Percentiles rank a stretch among this genome's conserved stretches.
Evolutionary conservation across 2,888 invertebrate species (phyloP).

Genomic region (Spodoptera picta): DNA sequence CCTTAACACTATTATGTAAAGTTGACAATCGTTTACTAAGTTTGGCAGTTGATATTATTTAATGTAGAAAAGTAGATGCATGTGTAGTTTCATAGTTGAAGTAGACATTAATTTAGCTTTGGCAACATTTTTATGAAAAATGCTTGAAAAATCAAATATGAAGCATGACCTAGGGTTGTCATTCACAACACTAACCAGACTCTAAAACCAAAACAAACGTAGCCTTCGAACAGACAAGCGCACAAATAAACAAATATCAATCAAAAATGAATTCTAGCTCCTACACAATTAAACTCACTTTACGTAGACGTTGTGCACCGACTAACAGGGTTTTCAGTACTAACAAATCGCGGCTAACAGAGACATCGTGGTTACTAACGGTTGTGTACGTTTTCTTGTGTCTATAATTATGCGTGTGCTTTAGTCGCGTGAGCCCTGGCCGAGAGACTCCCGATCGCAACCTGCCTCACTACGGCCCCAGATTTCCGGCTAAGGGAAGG

Average conservation of each 20-base stretch:
- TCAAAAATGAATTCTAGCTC: slow-evolving; percentile 7
- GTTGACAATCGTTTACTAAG: background rate
- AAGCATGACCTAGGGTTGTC: slow-evolving; percentile 51
- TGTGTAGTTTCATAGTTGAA: slow-evolving; percentile 16
- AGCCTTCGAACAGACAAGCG: slow-evolving; percentile 11
- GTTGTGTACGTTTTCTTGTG: slow-evolving; percentile 67
- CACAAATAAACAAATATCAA: slow-evolving; percentile 17
- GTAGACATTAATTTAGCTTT: too few species aligned
- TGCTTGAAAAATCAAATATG: background rate
- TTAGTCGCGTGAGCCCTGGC: slow-evolving; percentile 96
- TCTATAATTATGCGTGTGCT: slow-evolving; percentile 79
- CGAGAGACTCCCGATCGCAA: slow-evolving; percentile 95
- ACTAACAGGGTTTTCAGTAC: slow-evolving; percentile 45
- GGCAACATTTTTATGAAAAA: too few species aligned
- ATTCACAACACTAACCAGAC: slow-evolving; percentile 41
- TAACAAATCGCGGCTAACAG: slow-evolving; percentile 51
- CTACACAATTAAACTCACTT: slow-evolving; percentile 12
- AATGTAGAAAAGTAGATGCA: slow-evolving; percentile 3
- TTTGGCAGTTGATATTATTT: slow-evolving; percentile 4
- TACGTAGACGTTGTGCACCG: slow-evolving; percentile 22
- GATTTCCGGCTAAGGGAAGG: slow-evolving; percentile 96
- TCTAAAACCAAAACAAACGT: slow-evolving; percentile 18
- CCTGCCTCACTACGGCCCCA: slow-evolving; percentile 96
- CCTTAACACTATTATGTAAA: background rate
- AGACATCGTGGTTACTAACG: slow-evolving; percentile 55